Evolutionary conservation across 2,888 invertebrate species (phyloP).

Genomic region (Nomada ferruginata): DNA sequence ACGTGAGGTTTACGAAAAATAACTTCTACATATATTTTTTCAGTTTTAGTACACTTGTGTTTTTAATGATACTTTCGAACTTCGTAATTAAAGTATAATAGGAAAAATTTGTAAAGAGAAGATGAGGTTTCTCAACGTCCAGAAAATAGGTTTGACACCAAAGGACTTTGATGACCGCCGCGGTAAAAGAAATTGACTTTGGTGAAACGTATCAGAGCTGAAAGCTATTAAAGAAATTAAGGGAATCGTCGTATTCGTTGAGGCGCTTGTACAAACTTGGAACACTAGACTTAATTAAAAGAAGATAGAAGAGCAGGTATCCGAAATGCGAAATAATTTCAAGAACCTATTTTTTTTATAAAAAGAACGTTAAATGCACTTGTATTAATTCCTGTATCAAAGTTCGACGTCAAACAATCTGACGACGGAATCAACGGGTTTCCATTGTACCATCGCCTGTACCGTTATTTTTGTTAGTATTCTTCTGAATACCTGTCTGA

Average conservation of each 20-base stretch:
- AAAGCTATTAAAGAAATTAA: slow-evolving; percentile 38
- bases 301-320: not conserved
- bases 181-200: slow-evolving; percentile 39
- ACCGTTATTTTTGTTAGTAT: too few species aligned
- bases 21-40: not conserved
- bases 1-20: too few species aligned
- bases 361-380: too few species aligned
- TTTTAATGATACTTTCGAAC: not conserved
- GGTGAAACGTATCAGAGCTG: slow-evolving; percentile 33
- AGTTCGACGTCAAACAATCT: too few species aligned
- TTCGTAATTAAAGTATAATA: slow-evolving; percentile 10
- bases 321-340: too few species aligned
- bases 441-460: too few species aligned
- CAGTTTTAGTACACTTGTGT: not conserved
- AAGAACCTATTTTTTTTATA: too few species aligned
- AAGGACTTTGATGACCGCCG: slow-evolving; percentile 32
- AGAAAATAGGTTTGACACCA: slow-evolving; percentile 27
- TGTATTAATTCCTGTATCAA: too few species aligned
- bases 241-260: slow-evolving; percentile 3
- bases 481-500: too few species aligned
- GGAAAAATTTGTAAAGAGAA: not conserved
- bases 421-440: too few species aligned
- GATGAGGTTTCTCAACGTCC: slow-evolving; percentile 3
- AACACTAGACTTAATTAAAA: slow-evolving; percentile 19
- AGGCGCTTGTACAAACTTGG: slow-evolving; percentile 26